These are phyloP conservation scores for Dermatemys mawii DNA, from an alignment of 2,113 vertebrate species.

Conservation along the genomic window DNA sequence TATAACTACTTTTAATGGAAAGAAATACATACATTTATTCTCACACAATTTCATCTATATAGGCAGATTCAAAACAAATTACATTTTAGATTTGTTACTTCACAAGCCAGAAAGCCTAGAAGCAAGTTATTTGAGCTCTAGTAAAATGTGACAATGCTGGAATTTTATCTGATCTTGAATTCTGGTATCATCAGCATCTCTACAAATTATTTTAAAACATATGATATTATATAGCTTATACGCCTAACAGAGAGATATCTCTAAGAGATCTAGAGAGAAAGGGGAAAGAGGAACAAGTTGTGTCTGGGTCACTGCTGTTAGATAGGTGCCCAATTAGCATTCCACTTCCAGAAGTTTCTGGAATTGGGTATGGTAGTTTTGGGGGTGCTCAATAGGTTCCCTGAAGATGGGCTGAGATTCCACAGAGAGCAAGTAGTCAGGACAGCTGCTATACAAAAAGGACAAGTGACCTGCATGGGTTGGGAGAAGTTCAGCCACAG, in stretches of 20 bases:
- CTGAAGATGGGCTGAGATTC: not conserved
- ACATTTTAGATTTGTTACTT: not conserved
- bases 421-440: not conserved
- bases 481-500: not conserved
- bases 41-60: not conserved
- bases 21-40: not conserved
- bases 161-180: not conserved
- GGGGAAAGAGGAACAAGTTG: not conserved
- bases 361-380: not conserved
- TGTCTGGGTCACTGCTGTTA: not conserved
- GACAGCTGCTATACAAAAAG: not conserved
- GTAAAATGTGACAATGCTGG: not conserved
- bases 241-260: not conserved
- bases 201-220: not conserved
- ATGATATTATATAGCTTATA: not conserved
- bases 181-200: not conserved
- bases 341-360: not conserved
- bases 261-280: not conserved
- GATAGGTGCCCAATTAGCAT: not conserved
- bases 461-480: not conserved
- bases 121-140: not conserved
- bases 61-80: not conserved
- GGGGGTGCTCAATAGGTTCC: not conserved
- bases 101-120: not conserved
- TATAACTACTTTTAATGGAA: not conserved